phyloP scores from a whole-genome alignment of 2,797 vertebrate species.

The Sebastes taczanowskii region DNA sequence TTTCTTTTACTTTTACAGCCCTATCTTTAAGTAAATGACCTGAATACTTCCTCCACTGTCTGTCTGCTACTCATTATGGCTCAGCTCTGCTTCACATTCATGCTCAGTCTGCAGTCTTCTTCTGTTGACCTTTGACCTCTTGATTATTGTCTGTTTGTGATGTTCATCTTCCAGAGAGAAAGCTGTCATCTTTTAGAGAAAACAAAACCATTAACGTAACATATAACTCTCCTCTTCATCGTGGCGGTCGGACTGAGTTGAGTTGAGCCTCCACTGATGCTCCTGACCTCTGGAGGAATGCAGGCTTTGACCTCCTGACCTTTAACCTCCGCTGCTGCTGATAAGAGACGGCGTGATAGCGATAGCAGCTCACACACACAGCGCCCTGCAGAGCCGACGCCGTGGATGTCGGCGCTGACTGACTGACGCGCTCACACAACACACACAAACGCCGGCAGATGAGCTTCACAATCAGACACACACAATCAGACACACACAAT shows the following conservation, averaged over 20 bases:
- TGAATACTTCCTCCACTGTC: neutral
- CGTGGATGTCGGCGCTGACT: constrained; percentile 3
- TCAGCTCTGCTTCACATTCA: neutral
- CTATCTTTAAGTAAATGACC: neutral
- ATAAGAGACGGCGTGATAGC: constrained; percentile 51
- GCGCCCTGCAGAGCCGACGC: neutral
- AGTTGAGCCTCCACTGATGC: constrained; percentile 21
- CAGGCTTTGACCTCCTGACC: constrained; percentile 44
- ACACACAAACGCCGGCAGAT: neutral
- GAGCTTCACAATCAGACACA: neutral
- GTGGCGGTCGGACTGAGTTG: neutral
- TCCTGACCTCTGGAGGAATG: constrained; percentile 58
- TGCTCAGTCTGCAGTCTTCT: neutral
- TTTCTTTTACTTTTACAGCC: too few species aligned
- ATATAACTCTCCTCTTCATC: neutral
- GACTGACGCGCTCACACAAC: constrained; percentile 5
- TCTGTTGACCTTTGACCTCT: constrained; percentile 25
- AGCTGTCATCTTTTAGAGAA: neutral
- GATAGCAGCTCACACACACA: constrained; percentile 43
- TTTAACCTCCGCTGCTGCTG: constrained; percentile 34
- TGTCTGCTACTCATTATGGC: neutral
- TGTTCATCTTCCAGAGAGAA: neutral
- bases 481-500: neutral
- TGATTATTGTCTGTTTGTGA: neutral
- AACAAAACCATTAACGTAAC: neutral